These are phyloP conservation scores for Gasterosteus nipponicus DNA, from an alignment of 2,113 vertebrate genomes.

Conservation along the genomic window DNA sequence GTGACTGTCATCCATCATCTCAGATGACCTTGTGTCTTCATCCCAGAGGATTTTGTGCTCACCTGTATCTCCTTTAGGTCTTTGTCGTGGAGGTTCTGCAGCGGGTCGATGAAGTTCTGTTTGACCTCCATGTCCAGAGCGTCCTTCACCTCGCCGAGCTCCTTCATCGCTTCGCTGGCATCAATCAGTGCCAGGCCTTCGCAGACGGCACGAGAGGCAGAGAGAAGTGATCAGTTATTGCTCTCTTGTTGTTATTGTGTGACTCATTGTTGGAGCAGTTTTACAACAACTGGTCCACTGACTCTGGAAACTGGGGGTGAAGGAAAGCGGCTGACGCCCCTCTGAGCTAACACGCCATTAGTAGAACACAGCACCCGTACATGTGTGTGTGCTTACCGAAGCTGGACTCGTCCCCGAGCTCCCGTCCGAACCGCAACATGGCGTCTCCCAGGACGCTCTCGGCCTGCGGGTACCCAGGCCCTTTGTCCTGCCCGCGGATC, in stretches of 20 bases:
- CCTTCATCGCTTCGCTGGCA: conserved; percentile 91
- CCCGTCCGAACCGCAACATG: conserved; percentile 92
- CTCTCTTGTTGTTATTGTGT: too few relatives aligned
- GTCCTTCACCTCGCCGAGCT: conserved; percentile 96
- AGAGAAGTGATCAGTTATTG: too few relatives aligned
- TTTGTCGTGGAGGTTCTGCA: conserved; percentile 98
- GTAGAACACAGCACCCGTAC: not conserved
- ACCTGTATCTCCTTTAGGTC: conserved; percentile 98
- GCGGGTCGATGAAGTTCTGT: conserved; percentile 98
- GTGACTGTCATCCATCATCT: not conserved
- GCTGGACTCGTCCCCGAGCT: conserved; percentile 94
- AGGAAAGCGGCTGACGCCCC: not conserved
- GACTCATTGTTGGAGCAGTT: too few relatives aligned
- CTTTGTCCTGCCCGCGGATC: conserved; percentile 95
- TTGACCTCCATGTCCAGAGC: conserved; percentile 97
- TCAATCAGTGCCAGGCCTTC: conserved; percentile 90
- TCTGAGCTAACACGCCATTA: not conserved
- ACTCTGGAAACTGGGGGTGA: too few relatives aligned
- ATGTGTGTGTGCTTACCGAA: conserved; percentile 84
- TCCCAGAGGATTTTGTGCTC: conserved; percentile 8
- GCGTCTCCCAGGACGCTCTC: conserved; percentile 91
- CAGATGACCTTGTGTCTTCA: not conserved
- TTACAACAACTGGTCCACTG: too few relatives aligned
- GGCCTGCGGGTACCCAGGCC: conserved; percentile 93
- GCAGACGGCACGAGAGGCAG: not conserved